phyloP scores from a whole-genome alignment of 2,797 vertebrate genomes.

The Oreortyx pictus region DNA sequence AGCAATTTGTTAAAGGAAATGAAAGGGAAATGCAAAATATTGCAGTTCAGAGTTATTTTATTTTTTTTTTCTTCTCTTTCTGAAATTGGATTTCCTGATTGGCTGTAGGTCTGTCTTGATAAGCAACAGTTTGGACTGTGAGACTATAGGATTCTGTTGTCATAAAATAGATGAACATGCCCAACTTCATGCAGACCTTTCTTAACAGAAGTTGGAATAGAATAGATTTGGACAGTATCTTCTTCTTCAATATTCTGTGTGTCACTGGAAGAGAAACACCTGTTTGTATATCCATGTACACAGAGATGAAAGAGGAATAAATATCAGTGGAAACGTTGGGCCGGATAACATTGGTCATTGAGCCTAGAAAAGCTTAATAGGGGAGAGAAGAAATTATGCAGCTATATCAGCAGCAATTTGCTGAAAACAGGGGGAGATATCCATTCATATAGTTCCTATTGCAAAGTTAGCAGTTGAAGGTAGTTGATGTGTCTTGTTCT shows the following conservation, averaged over 20 bases:
- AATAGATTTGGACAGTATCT: neutral
- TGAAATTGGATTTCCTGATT: neutral
- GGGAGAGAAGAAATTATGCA: neutral
- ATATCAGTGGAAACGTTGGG: neutral
- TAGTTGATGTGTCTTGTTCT: neutral
- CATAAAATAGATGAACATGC: neutral
- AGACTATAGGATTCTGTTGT: neutral
- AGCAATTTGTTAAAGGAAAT: constrained; percentile 22
- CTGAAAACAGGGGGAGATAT: neutral
- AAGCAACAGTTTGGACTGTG: neutral
- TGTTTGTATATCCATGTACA: neutral
- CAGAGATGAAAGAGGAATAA: neutral
- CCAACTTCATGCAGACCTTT: neutral
- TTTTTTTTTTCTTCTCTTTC: constrained; percentile 5
- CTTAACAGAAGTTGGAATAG: neutral
- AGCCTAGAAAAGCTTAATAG: neutral
- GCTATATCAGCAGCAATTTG: neutral
- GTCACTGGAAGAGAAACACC: neutral
- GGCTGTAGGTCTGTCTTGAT: neutral
- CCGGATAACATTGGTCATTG: neutral
- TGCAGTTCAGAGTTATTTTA: neutral
- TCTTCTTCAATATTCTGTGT: neutral
- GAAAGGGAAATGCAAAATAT: neutral
- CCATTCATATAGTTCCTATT: neutral
- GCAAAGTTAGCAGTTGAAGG: neutral